Percentiles rank a stretch among this genome's conserved stretches.
Conservation (phyloP, 2,888 invertebrate species). For the Drosophila tanythrix region DNA sequence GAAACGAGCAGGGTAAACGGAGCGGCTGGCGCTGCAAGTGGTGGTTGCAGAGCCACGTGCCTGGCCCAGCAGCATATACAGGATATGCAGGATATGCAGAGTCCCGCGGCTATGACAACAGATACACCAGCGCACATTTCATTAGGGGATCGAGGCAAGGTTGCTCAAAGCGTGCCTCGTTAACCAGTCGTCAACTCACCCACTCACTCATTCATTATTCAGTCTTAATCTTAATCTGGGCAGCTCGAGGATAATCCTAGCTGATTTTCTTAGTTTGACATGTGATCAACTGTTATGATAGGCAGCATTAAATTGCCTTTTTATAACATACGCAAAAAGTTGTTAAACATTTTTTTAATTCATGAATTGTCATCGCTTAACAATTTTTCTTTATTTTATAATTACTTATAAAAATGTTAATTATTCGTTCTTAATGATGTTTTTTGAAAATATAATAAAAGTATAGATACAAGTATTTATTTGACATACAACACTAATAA, state of each 20-base stretch:
- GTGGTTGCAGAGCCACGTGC: constrained; percentile 58
- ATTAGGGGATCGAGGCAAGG: constrained; percentile 31
- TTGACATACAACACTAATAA: not conserved
- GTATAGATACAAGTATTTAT: not conserved
- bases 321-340: not conserved
- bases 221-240: constrained; percentile 13
- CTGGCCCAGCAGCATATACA: not conserved
- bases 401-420: not conserved
- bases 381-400: not conserved
- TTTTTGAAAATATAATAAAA: not conserved
- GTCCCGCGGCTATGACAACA: constrained; percentile 37
- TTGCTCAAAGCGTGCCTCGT: constrained; percentile 23
- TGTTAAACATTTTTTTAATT: not conserved
- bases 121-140: constrained; percentile 39
- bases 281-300: constrained; percentile 1
- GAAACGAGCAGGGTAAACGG: constrained; percentile 2
- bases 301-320: not conserved
- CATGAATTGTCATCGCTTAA: not conserved
- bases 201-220: constrained; percentile 23
- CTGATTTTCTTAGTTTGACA: not conserved
- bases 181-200: constrained; percentile 9
- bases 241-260: not conserved
- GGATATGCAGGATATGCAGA: not conserved
- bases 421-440: not conserved
- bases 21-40: constrained; percentile 9